Conservation (phyloP, 2,113 vertebrate species). For the Leptobrachium ailaonicum region DNA sequence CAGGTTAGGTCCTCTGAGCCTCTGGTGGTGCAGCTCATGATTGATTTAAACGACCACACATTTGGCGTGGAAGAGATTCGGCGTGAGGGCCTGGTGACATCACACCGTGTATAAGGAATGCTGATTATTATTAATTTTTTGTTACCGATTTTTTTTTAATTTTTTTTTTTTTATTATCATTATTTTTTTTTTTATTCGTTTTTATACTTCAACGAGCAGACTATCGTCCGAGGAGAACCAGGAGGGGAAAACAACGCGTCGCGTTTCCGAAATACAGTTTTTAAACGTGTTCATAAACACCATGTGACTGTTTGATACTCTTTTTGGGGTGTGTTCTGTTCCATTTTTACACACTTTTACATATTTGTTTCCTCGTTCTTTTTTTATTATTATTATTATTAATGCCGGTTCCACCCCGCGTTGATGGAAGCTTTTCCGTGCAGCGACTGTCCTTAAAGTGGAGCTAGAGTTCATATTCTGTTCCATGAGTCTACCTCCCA, state of each 20-base stretch:
- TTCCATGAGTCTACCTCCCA: slow-evolving; percentile 39
- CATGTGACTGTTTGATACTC: no score
- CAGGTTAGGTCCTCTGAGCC: slow-evolving; percentile 23
- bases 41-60: background rate
- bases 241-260: background rate
- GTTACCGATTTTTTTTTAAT: background rate
- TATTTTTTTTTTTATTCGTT: slow-evolving; percentile 15
- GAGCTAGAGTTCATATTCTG: background rate
- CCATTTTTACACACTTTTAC: slow-evolving; percentile 7
- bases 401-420: background rate
- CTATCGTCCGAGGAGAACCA: background rate
- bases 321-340: slow-evolving; percentile 6
- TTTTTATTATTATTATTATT: background rate
- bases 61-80: background rate
- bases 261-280: background rate
- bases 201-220: slow-evolving; percentile 19
- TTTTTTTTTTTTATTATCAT: slow-evolving; percentile 6
- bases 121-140: slow-evolving; percentile 10
- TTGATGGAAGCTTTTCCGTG: background rate
- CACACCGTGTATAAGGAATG: background rate
- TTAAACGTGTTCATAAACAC: background rate
- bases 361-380: background rate
- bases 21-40: slow-evolving; percentile 1
- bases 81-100: background rate
- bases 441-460: background rate